Evolutionary conservation across 2,797 vertebrate genomes (phyloP).

Genomic region (Pogoniulus pusillus): DNA sequence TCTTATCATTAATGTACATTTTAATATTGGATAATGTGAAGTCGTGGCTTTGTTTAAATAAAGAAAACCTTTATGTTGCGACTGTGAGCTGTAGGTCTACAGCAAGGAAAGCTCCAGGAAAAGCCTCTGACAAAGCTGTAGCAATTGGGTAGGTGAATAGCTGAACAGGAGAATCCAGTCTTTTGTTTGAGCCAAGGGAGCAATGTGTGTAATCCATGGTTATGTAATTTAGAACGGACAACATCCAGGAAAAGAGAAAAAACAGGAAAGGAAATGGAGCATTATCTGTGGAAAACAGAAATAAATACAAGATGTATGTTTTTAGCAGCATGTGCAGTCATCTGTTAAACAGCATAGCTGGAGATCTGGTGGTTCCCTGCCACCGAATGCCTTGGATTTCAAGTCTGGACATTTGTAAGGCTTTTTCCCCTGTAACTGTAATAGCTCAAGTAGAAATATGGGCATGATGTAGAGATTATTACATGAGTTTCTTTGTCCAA

Average conservation of each 20-base stretch:
- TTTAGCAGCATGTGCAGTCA: not conserved
- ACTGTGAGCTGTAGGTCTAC: not conserved
- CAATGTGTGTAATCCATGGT: not conserved
- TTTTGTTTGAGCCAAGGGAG: not conserved
- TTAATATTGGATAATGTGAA: not conserved
- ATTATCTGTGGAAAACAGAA: not conserved
- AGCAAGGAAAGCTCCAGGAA: not conserved
- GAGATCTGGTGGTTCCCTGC: not conserved
- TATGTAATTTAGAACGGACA: not conserved
- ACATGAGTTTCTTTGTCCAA: not conserved
- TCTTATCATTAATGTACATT: not conserved
- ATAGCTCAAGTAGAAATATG: not conserved
- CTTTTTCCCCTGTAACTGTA: not conserved
- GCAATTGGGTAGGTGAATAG: not conserved
- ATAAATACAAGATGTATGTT: not conserved
- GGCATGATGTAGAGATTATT: not conserved
- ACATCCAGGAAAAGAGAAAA: not conserved
- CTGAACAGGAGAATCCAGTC: not conserved
- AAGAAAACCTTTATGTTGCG: rapidly evolving
- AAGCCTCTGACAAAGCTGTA: not conserved
- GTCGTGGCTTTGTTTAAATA: not conserved
- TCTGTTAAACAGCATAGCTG: not conserved
- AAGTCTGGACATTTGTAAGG: not conserved
- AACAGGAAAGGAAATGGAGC: not conserved
- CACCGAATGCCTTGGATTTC: not conserved